Evolutionary conservation across 2,113 vertebrate genomes (phyloP).

Genomic region (Apodemus speciosus): DNA sequence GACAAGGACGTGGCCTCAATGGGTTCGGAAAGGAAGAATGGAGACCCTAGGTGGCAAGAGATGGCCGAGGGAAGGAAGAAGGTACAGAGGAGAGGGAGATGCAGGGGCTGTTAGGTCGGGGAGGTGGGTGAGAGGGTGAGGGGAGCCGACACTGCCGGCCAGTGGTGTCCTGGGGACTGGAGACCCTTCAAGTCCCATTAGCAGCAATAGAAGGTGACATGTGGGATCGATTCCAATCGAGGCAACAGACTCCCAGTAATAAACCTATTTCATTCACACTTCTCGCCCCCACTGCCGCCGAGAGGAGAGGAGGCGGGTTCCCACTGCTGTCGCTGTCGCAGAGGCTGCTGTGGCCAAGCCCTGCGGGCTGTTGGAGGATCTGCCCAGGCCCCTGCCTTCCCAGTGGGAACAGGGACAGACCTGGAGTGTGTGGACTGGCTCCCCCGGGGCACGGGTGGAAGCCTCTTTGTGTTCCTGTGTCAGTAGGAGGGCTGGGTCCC

Average conservation of each 20-base stretch:
- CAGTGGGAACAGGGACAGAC: background rate
- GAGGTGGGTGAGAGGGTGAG: background rate
- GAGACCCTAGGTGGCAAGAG: background rate
- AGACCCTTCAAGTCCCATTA: constrained; percentile 81
- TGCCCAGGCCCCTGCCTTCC: background rate
- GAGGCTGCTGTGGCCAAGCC: background rate
- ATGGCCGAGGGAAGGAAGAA: background rate
- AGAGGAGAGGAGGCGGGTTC: background rate
- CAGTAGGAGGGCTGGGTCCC: background rate
- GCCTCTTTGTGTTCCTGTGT: background rate
- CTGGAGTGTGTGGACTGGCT: background rate
- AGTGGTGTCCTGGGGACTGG: background rate
- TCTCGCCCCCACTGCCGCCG: background rate
- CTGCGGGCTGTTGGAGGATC: background rate
- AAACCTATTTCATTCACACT: constrained; percentile 79
- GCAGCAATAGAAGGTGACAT: constrained; percentile 79
- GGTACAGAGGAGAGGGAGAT: background rate
- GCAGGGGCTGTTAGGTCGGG: too few species aligned
- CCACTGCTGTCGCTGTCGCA: background rate
- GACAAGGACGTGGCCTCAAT: background rate
- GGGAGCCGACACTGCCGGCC: background rate
- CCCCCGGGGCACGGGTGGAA: background rate
- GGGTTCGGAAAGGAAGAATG: background rate
- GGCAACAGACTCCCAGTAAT: constrained; percentile 76
- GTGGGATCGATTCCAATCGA: constrained; percentile 73